Percentiles rank a stretch among this genome's conserved stretches.
phyloP scores from a whole-genome alignment of 2,113 vertebrate species.

The Nettapus auritus region DNA sequence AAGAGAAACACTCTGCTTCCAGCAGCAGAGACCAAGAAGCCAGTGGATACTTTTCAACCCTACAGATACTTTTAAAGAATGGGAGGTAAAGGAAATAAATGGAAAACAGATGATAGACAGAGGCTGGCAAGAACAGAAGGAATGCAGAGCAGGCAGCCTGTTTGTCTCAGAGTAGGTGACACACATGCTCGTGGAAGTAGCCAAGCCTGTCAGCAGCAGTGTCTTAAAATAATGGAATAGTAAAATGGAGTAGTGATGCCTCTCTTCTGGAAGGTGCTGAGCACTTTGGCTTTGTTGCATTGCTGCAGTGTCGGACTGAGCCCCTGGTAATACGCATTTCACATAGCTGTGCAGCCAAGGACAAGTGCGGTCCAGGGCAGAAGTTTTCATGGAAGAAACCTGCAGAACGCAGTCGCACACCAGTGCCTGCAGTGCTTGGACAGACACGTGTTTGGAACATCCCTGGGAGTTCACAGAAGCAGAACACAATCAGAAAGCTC shows the following conservation, averaged over 20 bases:
- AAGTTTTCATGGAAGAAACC: neutral
- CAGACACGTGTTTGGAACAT: neutral
- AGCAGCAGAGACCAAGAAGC: conserved; percentile 32
- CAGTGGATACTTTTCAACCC: conserved; percentile 22
- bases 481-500: neutral
- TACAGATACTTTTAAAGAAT: conserved; percentile 34
- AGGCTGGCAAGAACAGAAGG: conserved; percentile 8
- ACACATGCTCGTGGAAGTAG: neutral
- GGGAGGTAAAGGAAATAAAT: conserved; percentile 50
- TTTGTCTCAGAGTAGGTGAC: neutral
- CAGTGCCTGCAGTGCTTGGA: neutral
- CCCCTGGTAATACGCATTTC: neutral
- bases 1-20: conserved; percentile 3
- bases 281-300: neutral
- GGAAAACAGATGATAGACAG: conserved; percentile 62
- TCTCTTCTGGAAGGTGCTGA: conserved; percentile 9
- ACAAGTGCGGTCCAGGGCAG: neutral
- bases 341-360: neutral
- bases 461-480: neutral
- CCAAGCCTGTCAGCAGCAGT: neutral
- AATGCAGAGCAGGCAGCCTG: conserved; percentile 6
- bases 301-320: neutral
- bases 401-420: neutral
- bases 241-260: neutral
- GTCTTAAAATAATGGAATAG: neutral